Evolutionary conservation across 2,113 vertebrate genomes (phyloP), one percentile per base, ranked within the genome.

Genomic region (Benitochromis conjunctus): DNA sequence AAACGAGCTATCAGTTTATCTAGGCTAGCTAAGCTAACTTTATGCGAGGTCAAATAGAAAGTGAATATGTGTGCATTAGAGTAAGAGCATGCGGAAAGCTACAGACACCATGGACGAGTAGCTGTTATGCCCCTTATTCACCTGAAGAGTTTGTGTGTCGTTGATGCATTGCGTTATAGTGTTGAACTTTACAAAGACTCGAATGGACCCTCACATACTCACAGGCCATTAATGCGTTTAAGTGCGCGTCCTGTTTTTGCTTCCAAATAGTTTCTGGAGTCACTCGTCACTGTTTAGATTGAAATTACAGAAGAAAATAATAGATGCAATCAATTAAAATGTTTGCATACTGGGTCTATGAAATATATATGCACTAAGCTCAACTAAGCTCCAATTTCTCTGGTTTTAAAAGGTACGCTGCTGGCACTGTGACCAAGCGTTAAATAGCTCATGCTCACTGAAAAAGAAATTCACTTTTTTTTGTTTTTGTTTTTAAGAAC

Each of bases 1-100:
- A 74, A 57, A 81, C 11, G 38, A 79, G 53, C 41, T 55, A 82
- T 51, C 41, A 19, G 5, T 21, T 81, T 46, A 64, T 62, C 82
- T 5, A 24, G 14, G 53, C 62, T 84, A 77, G 46, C 0, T 31
- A 60, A 81, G 66, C 51, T 76, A 76, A 46, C 1, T 62, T 76
- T 46, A 11, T 6, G 21, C 1, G 11, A 57, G 6, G 31, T 21
- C 7, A 81, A 77, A 82, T n/a, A 43, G 10, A 34, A 77, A 77
- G 34, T 78, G 24, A 46, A 16, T 56, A 12, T 62, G 6, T 5
- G 8, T 38, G 12, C 19, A 24, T 6, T 8, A 43, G 12, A 56
- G 51, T 82, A 29, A 82, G 19, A 43, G 24, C 7, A 29, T n/a
- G 26, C 51, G 43, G 46, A 76, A 76, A 51, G 26, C 43, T 76